Conservation (phyloP, 2,888 invertebrate genomes). For the Dioctria linearis region DNA sequence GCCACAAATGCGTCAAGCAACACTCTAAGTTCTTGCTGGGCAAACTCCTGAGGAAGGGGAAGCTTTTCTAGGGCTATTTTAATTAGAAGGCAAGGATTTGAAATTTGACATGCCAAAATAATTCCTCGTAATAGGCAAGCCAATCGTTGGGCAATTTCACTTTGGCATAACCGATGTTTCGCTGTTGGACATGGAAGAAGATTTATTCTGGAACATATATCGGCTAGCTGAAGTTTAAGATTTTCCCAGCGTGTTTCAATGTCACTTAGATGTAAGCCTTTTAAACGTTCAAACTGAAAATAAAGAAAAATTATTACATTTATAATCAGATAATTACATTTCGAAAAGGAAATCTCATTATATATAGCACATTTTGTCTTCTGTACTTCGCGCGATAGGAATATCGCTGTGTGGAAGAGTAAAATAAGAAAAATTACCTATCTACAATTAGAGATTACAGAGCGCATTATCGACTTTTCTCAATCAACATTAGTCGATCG, state of each 20-base stretch:
- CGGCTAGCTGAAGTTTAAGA: slow-evolving; percentile 69
- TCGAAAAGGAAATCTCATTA: too few relatives aligned
- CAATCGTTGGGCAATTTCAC: slow-evolving; percentile 70
- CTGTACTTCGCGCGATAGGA: too few relatives aligned
- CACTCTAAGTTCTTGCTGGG: slow-evolving; percentile 66
- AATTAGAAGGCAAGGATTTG: slow-evolving; percentile 67
- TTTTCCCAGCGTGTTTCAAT: slow-evolving; percentile 70
- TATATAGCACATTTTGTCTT: too few relatives aligned
- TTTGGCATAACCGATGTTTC: slow-evolving; percentile 70
- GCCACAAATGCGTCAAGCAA: slow-evolving; percentile 56
- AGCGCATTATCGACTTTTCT: too few relatives aligned
- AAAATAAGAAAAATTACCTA: too few relatives aligned
- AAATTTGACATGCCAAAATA: slow-evolving; percentile 67
- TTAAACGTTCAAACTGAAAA: slow-evolving; percentile 67
- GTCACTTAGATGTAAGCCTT: slow-evolving; percentile 67
- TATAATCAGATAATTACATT: neutral
- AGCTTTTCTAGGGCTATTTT: slow-evolving; percentile 69
- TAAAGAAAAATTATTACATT: neutral
- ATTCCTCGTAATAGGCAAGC: slow-evolving; percentile 69
- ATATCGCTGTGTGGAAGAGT: too few relatives aligned
- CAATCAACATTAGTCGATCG: too few relatives aligned
- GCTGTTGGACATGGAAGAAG: slow-evolving; percentile 70
- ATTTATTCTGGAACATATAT: slow-evolving; percentile 70
- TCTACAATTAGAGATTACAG: too few relatives aligned
- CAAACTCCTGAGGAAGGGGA: slow-evolving; percentile 70